Evolutionary conservation across 1,140 invertebrate species (phyloP), one percentile per base, ranked within the genome.

Genomic region (Atta cephalotes): DNA sequence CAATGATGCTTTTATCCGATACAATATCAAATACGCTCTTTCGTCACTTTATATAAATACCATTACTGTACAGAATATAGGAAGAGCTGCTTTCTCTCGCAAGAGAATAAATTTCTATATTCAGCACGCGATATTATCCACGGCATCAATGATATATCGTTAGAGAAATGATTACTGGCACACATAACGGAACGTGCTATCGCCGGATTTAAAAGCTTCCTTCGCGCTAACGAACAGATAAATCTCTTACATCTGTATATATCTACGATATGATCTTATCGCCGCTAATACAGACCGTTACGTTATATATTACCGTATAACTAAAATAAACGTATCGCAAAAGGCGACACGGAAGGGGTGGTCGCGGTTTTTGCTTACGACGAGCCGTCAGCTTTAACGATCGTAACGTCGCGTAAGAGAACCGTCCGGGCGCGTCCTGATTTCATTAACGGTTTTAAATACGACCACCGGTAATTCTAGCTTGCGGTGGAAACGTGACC

Each of bases 381-480:
- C 87, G 31, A 76, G 72, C 68, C 87, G 74, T 80, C 82, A 85
- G 72, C 87, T 66, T 88, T 86, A 85, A 87, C 85, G 87, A 84
- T 80, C 21, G 21, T 21, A 21, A 21, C 21, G 21, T 21, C 76
- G 53, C 53, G 35, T 7, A 88, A 53, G 76, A 78, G 62, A 81
- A 68, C 65, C 12, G 12, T 39, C 21, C 71, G 45, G 21, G 65
- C 79, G 39, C 56, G 60, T 25, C 70, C 79, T 58, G 60, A 88
- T 88, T 89, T 89, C 87, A 88, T 89, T 88, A 88, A 89, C 84
- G 81, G 84, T 71, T 72, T 79, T 58, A 65, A 88, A 71, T 71
- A 84, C 70, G 72, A 49, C 31, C 63, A 28, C 49, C 63, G 86
- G 77, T 77, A 88, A 87, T 88, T 87, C 45, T n/a, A 28, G 4